phyloP scores from a whole-genome alignment of 2,113 vertebrate species.

The Silurus meridionalis region DNA sequence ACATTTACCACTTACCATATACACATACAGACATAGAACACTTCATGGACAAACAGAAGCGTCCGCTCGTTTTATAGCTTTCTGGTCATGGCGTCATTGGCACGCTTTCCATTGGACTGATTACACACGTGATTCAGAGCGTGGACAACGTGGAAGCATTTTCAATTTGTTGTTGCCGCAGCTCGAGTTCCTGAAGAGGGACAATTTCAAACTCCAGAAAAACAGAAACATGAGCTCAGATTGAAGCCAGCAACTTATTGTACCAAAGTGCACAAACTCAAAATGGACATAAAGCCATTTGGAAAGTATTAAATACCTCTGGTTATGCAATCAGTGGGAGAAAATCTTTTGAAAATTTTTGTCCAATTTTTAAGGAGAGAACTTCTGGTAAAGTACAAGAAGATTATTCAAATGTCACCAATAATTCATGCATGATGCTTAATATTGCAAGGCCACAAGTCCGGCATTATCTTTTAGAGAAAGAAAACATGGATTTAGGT shows the following conservation, averaged over 20 bases:
- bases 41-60: too few relatives aligned
- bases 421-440: neutral
- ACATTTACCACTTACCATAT: too few relatives aligned
- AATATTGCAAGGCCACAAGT: slow-evolving; percentile 12
- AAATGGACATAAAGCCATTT: neutral
- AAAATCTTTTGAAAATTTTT: neutral
- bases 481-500: neutral
- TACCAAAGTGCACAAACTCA: neutral
- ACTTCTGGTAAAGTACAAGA: neutral
- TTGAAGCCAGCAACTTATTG: neutral
- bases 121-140: too few relatives aligned
- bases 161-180: too few relatives aligned
- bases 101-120: too few relatives aligned
- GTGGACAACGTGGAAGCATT: too few relatives aligned
- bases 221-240: neutral
- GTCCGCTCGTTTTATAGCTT: too few relatives aligned
- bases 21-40: too few relatives aligned
- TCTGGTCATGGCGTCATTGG: too few relatives aligned
- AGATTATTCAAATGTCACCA: neutral
- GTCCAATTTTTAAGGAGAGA: neutral
- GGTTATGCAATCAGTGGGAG: neutral
- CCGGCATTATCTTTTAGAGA: neutral
- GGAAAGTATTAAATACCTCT: neutral
- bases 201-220: neutral
- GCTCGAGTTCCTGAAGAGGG: too few relatives aligned